Percentiles rank a stretch among this genome's conserved stretches.
These are phyloP conservation scores for Tyria jacobaeae DNA, from an alignment of 2,888 invertebrate genomes.

Conservation along the genomic window DNA sequence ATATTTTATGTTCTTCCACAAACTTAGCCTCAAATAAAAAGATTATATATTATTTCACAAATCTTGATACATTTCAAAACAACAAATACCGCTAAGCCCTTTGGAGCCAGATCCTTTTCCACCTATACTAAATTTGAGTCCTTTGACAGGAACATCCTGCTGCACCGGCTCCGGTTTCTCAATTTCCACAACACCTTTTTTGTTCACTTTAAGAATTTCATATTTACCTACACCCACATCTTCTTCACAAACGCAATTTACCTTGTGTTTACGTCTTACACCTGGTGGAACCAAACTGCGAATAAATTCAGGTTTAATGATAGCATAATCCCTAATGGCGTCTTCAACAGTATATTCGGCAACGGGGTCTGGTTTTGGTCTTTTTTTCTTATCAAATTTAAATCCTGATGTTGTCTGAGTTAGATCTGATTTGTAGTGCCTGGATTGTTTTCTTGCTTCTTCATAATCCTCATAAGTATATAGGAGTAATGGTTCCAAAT, in stretches of 20 bases:
- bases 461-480: slow-evolving; percentile 12
- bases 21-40: neutral
- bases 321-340: slow-evolving; percentile 51
- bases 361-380: neutral
- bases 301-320: slow-evolving; percentile 19
- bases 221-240: neutral
- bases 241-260: slow-evolving; percentile 54
- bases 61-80: slow-evolving; percentile 53
- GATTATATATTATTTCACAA: neutral
- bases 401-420: slow-evolving; percentile 70
- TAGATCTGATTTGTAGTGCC: slow-evolving; percentile 57
- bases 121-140: slow-evolving; percentile 19
- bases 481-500: slow-evolving; percentile 8
- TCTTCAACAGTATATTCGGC: slow-evolving; percentile 48
- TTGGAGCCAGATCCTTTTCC: slow-evolving; percentile 65
- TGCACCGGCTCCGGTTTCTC: neutral
- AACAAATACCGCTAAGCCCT: slow-evolving; percentile 62
- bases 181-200: neutral
- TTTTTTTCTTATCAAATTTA: slow-evolving; percentile 55
- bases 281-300: slow-evolving; percentile 21
- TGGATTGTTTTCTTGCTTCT: slow-evolving; percentile 5
- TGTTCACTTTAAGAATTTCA: slow-evolving; percentile 2
- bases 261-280: neutral
- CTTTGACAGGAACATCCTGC: neutral
- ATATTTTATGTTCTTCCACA: neutral